Conservation (phyloP, 2,888 invertebrate species). For the Pollenia griseotomentosa region DNA sequence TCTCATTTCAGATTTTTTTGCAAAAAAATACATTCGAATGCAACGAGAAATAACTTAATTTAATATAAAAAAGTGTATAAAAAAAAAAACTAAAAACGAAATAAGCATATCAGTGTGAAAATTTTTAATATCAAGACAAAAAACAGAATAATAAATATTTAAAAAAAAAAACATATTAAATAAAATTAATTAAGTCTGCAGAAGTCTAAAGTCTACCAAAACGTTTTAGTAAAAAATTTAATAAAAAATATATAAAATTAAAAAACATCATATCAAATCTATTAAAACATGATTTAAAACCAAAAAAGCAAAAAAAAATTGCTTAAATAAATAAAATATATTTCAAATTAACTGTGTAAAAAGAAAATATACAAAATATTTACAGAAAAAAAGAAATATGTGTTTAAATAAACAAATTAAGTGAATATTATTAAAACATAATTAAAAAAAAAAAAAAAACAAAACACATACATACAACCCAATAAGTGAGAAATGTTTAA, state of each 20-base stretch:
- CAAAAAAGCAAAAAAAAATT: background rate
- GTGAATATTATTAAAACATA: slow-evolving; percentile 17
- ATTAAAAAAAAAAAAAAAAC: slow-evolving; percentile 28
- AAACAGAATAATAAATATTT: slow-evolving; percentile 29
- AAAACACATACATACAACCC: background rate
- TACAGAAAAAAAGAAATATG: background rate
- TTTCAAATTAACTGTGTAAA: slow-evolving; percentile 21
- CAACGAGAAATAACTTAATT: slow-evolving; percentile 39
- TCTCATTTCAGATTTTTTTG: slow-evolving; percentile 45
- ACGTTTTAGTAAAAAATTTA: slow-evolving; percentile 9
- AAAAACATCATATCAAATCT: slow-evolving; percentile 58
- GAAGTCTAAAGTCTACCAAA: slow-evolving; percentile 12
- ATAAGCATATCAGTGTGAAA: slow-evolving; percentile 47
- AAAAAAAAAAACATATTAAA: slow-evolving; percentile 18
- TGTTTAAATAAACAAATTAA: slow-evolving; percentile 45
- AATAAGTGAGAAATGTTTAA: slow-evolving; percentile 10
- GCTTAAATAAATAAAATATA: slow-evolving; percentile 16
- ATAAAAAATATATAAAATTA: background rate
- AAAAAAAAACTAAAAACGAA: slow-evolving; percentile 15
- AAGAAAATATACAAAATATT: background rate
- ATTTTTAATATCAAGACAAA: slow-evolving; percentile 13
- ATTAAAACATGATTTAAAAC: slow-evolving; percentile 39
- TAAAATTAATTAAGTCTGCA: slow-evolving; percentile 57
- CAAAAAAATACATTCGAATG: background rate
- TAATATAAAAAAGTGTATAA: slow-evolving; percentile 27